Conservation (phyloP, 2,113 vertebrate genomes). For the Trematomus loennbergii region DNA sequence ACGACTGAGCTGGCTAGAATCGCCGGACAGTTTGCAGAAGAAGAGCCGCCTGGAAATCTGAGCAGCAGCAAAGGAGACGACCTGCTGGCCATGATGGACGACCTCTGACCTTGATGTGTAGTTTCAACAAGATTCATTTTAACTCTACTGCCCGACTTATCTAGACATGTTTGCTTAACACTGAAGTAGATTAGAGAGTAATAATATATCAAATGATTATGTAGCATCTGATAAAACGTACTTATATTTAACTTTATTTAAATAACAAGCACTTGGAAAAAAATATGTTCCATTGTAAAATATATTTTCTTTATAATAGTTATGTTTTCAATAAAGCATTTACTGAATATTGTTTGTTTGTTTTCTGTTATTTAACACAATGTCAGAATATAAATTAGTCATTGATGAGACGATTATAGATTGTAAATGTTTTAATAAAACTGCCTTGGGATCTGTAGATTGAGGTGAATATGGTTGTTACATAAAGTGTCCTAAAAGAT, state of each 20-base stretch:
- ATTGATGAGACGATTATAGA: no score
- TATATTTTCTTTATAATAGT: conserved; percentile 5
- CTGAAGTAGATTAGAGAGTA: neutral
- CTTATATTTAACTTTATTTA: neutral
- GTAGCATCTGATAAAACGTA: neutral
- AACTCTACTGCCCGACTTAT: neutral
- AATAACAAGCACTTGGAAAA: neutral
- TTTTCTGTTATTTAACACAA: neutral
- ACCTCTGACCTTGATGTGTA: conserved; percentile 75
- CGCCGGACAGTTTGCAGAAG: conserved; percentile 84
- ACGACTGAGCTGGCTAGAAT: conserved; percentile 87
- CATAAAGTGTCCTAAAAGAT: no score
- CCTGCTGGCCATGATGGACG: conserved; percentile 93
- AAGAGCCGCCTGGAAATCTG: conserved; percentile 49
- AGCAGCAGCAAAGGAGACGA: conserved; percentile 89
- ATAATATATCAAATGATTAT: neutral
- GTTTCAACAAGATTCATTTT: neutral
- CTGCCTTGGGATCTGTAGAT: neutral
- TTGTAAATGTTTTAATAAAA: neutral
- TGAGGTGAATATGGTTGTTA: no score
- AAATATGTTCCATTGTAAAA: neutral
- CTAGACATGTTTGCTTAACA: neutral
- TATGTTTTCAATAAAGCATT: conserved; percentile 14
- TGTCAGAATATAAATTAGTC: neutral
- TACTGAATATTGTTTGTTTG: neutral